Percentiles rank a stretch among this genome's conserved stretches.
Evolutionary conservation across 2,797 vertebrate species (phyloP).

Genomic region (Amblyraja radiata): DNA sequence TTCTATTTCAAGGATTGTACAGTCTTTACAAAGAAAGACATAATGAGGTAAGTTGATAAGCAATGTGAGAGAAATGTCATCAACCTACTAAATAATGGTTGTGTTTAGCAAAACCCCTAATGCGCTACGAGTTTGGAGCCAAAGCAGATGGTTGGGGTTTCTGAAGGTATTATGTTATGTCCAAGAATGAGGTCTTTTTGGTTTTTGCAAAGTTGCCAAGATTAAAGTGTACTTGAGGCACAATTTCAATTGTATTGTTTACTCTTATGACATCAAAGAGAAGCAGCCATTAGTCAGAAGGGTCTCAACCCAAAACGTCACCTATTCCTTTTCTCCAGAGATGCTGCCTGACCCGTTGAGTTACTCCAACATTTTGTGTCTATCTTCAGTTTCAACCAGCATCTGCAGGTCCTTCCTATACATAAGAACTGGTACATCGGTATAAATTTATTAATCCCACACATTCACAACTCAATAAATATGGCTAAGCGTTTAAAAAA

Average conservation of each 20-base stretch:
- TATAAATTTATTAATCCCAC: background rate
- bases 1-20: slow-evolving; percentile 15
- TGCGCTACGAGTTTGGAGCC: background rate
- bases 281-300: background rate
- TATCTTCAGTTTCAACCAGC: too few species aligned
- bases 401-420: too few species aligned
- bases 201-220: background rate
- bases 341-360: too few species aligned
- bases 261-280: background rate
- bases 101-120: background rate
- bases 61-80: background rate
- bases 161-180: background rate
- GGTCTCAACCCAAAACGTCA: too few species aligned
- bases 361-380: too few species aligned
- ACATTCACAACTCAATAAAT: background rate
- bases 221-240: background rate
- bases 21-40: slow-evolving; percentile 26
- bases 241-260: background rate
- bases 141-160: background rate
- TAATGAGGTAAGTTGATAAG: slow-evolving; percentile 9
- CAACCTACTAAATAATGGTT: background rate
- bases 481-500: background rate
- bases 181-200: background rate
- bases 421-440: background rate
- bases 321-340: too few species aligned